A percentile compares a stretch with the other conserved stretches of the same genome.
Evolutionary conservation across 2,797 vertebrate genomes (phyloP).

Genomic region (Epinephelus malabaricus): DNA sequence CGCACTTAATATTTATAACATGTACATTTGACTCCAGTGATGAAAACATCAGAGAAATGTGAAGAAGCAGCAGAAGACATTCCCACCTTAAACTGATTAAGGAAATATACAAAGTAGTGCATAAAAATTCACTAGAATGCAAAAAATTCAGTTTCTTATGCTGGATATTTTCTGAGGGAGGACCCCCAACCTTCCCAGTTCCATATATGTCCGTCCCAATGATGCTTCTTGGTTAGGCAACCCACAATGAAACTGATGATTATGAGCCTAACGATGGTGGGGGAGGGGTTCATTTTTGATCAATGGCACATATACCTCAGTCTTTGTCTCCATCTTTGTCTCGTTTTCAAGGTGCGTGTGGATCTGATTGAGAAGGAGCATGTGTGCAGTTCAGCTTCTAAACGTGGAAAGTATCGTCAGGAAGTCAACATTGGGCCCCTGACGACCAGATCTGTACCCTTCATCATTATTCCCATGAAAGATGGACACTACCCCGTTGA

Average conservation of each 20-base stretch:
- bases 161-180: background rate
- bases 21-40: too few relatives aligned
- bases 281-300: background rate
- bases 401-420: constrained; percentile 77
- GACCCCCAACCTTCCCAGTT: too few relatives aligned
- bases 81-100: too few relatives aligned
- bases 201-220: too few relatives aligned
- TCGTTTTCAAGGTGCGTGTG: constrained; percentile 83
- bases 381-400: constrained; percentile 90
- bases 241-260: background rate
- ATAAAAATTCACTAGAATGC: too few relatives aligned
- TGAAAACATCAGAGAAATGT: too few relatives aligned
- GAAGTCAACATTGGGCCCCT: constrained; percentile 55
- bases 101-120: too few relatives aligned
- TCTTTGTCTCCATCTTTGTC: constrained; percentile 1
- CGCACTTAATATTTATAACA: too few relatives aligned
- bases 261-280: background rate
- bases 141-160: too few relatives aligned
- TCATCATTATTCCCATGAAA: constrained; percentile 88
- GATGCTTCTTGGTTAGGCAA: background rate
- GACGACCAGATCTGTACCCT: constrained; percentile 83
- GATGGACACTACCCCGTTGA: constrained; percentile 81
- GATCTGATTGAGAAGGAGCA: constrained; percentile 84
- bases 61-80: too few relatives aligned
- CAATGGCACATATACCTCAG: accelerated